A percentile compares a stretch with the other conserved stretches of the same genome.
Evolutionary conservation across 92 coral and sea anemone genomes (phyloP).

Genomic region (Galaxea fascicularis): DNA sequence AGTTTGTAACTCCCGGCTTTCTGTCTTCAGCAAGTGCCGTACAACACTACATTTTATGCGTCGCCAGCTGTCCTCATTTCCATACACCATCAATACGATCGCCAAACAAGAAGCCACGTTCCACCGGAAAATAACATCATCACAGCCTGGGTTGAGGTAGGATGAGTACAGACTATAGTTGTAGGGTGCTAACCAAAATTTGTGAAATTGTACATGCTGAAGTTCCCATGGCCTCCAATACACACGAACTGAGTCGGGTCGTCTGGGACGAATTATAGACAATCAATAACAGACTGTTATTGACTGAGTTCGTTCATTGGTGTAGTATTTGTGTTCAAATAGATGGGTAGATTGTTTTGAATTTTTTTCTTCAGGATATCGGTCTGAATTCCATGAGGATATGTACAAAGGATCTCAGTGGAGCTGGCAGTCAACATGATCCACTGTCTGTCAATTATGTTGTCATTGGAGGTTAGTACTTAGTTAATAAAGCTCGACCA

Average conservation of each 20-base stretch:
- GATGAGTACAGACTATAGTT: not conserved
- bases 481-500: not conserved
- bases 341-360: too few relatives aligned
- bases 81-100: not conserved
- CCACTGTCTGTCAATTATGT: not conserved
- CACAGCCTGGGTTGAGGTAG: conserved; percentile 7
- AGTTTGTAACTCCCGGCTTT: not conserved
- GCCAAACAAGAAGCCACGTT: not conserved
- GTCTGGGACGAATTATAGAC: too few relatives aligned
- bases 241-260: too few relatives aligned
- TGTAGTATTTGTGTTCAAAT: too few relatives aligned
- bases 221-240: too few relatives aligned
- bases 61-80: not conserved
- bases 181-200: not conserved
- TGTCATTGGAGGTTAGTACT: not conserved
- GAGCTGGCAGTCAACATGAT: not conserved
- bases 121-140: conserved; percentile 5
- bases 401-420: not conserved
- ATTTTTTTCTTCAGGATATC: not conserved
- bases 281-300: too few relatives aligned
- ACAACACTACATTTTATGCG: not conserved
- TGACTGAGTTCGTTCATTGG: too few relatives aligned
- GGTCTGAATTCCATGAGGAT: not conserved
- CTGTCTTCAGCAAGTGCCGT: not conserved
- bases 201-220: too few relatives aligned